A percentile compares a stretch with the other conserved stretches of the same genome.
Evolutionary conservation across 2,888 invertebrate species (phyloP).

Genomic region (Pyrrhia umbra): DNA sequence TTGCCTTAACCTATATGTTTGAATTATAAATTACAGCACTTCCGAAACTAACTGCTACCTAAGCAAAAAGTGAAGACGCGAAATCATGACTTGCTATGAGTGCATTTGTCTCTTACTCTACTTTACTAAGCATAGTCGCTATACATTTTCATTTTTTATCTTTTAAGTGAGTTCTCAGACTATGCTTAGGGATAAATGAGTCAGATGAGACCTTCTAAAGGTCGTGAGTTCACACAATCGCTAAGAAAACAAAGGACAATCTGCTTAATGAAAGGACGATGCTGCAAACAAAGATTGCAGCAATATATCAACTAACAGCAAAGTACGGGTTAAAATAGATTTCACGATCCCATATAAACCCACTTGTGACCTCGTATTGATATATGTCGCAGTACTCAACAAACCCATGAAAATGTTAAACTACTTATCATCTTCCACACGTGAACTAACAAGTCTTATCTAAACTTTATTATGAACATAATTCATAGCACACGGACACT

Average conservation of each 20-base stretch:
- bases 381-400: slow-evolving; percentile 28
- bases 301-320: slow-evolving; percentile 16
- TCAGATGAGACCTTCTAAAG: not conserved
- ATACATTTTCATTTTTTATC: slow-evolving; percentile 7
- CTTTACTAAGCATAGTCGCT: too few species aligned
- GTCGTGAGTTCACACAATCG: not conserved
- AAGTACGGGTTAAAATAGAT: slow-evolving; percentile 41
- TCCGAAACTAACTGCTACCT: too few species aligned
- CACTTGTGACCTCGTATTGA: slow-evolving; percentile 38
- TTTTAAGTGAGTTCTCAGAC: not conserved
- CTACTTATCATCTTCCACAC: slow-evolving; percentile 5
- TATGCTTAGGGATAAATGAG: not conserved
- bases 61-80: too few species aligned
- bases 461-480: slow-evolving; percentile 4
- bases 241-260: slow-evolving; percentile 11
- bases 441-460: slow-evolving; percentile 11
- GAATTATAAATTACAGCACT: too few species aligned
- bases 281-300: too few species aligned
- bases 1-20: too few species aligned
- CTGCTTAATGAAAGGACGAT: too few species aligned
- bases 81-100: too few species aligned
- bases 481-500: not conserved
- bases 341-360: slow-evolving; percentile 39
- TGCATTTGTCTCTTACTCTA: too few species aligned
- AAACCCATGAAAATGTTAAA: slow-evolving; percentile 24